Evolutionary conservation across 2,888 invertebrate genomes (phyloP).

Genomic region (Dynastes grantii): DNA sequence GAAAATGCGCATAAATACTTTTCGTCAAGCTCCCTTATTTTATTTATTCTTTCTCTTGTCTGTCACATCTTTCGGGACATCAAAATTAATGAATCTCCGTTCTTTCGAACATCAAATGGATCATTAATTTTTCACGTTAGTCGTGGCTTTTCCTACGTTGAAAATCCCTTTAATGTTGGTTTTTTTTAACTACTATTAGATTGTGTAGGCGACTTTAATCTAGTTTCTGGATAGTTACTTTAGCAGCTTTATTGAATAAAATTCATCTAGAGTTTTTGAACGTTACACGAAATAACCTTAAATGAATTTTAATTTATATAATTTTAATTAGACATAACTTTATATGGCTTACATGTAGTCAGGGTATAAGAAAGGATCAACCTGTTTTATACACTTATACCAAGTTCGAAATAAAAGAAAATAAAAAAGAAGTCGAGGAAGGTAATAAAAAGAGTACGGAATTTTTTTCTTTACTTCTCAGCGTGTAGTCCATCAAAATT

Average conservation of each 20-base stretch:
- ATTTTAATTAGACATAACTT: no score
- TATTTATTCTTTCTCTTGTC: background rate
- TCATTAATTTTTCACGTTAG: conserved; percentile 12
- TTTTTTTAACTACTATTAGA: background rate
- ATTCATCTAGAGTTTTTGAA: no score
- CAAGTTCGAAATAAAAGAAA: background rate
- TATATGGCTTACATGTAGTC: no score
- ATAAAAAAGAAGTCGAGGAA: background rate
- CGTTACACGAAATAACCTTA: no score
- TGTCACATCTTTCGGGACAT: background rate
- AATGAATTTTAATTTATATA: no score
- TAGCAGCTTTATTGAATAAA: no score
- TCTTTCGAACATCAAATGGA: conserved; percentile 8
- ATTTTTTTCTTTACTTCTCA: conserved; percentile 13
- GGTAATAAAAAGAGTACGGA: background rate
- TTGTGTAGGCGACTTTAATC: no score
- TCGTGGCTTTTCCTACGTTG: background rate
- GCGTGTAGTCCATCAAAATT: conserved; percentile 45
- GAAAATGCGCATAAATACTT: background rate
- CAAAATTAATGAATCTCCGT: conserved; percentile 5
- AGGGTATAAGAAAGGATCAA: background rate
- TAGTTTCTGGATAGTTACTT: no score
- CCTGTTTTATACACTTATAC: background rate
- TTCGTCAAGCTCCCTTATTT: background rate
- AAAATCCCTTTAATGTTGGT: conserved; percentile 5